phyloP scores from a whole-genome alignment of 1,140 invertebrate species.

The Tenebrio molitor region DNA sequence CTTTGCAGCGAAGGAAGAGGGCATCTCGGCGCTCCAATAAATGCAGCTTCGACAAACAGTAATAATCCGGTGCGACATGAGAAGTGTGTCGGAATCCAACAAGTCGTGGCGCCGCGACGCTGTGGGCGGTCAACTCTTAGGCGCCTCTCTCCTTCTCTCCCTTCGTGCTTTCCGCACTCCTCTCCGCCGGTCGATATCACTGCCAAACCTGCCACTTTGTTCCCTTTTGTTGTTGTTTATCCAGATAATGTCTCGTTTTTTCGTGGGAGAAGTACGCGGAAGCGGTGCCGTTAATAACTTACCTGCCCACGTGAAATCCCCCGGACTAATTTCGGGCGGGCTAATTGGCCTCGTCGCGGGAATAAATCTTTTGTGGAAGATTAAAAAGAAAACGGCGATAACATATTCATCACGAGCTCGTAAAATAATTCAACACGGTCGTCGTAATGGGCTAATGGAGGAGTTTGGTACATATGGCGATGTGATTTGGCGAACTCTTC shows the following conservation, averaged over 20 bases:
- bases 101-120: constrained; percentile 62
- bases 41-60: constrained; percentile 55
- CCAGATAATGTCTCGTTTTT: constrained; percentile 47
- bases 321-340: too few species aligned
- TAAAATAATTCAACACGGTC: constrained; percentile 16
- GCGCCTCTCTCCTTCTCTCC: constrained; percentile 50
- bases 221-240: constrained; percentile 54
- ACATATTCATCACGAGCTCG: constrained; percentile 4
- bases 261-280: not conserved
- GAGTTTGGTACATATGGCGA: constrained; percentile 46
- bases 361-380: not conserved
- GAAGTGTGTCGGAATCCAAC: constrained; percentile 64
- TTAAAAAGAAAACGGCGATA: too few species aligned
- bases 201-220: constrained; percentile 53
- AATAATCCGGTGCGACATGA: constrained; percentile 62
- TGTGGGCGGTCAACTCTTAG: constrained; percentile 59
- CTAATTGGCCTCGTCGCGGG: too few species aligned
- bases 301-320: not conserved
- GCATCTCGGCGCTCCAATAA: constrained; percentile 30
- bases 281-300: not conserved
- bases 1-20: too few species aligned
- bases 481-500: constrained; percentile 37
- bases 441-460: constrained; percentile 28
- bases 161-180: constrained; percentile 44
- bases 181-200: constrained; percentile 49